phyloP scores from a whole-genome alignment of 2,113 vertebrate species.

The Rynchops niger region DNA sequence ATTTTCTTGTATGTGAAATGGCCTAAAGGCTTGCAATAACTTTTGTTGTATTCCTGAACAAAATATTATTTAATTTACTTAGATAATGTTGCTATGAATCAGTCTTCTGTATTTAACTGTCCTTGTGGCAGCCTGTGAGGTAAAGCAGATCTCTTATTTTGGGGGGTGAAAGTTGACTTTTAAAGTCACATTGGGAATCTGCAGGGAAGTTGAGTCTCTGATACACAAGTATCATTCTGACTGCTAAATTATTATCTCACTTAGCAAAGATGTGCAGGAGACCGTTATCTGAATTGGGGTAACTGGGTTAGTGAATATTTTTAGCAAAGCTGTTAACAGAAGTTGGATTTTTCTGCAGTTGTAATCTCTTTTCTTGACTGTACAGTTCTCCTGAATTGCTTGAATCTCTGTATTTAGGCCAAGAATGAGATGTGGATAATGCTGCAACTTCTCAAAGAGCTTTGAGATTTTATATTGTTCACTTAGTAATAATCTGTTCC shows the following conservation, averaged over 20 bases:
- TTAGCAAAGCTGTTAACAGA: not conserved
- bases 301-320: slow-evolving; percentile 40
- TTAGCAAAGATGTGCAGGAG: not conserved
- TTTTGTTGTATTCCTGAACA: not conserved
- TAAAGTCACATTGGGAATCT: not conserved
- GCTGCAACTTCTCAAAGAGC: not conserved
- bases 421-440: not conserved
- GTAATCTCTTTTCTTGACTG: not conserved
- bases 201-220: not conserved
- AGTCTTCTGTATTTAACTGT: not conserved
- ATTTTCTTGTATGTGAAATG: accelerated
- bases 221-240: not conserved
- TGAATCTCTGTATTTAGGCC: not conserved
- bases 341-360: not conserved
- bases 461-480: not conserved
- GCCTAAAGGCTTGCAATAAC: not conserved
- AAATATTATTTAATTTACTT: not conserved
- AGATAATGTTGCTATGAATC: accelerated
- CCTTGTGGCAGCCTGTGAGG: not conserved
- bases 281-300: not conserved
- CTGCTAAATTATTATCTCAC: not conserved
- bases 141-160: not conserved
- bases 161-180: not conserved
- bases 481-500: not conserved
- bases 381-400: not conserved